These are phyloP conservation scores for Himalopsyche anomala DNA, from an alignment of 2,888 invertebrate species.

Conservation along the genomic window DNA sequence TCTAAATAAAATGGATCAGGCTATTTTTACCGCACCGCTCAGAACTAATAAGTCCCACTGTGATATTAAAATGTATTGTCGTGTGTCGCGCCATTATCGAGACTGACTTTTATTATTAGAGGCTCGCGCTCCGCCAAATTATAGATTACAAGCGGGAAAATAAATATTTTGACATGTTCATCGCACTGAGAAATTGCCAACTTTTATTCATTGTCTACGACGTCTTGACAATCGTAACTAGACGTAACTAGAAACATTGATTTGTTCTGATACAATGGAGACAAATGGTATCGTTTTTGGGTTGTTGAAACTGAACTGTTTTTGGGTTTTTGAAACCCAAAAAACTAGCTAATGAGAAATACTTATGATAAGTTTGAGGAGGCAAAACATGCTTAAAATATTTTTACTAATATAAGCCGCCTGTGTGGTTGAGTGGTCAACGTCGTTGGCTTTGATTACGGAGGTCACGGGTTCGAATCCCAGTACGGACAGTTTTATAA, in stretches of 20 bases:
- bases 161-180: constrained; percentile 64
- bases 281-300: no score
- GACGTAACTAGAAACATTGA: no score
- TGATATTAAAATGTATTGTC: constrained; percentile 65
- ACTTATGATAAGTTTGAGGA: no score
- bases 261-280: neutral
- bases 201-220: constrained; percentile 36
- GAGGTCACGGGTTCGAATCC: no score
- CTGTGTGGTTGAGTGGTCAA: no score
- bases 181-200: constrained; percentile 59
- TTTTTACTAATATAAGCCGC: no score
- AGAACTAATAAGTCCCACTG: constrained; percentile 56
- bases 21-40: constrained; percentile 53
- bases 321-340: no score
- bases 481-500: no score
- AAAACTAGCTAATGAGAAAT: no score
- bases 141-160: constrained; percentile 56
- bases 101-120: constrained; percentile 56
- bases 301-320: no score
- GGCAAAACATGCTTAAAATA: no score
- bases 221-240: neutral
- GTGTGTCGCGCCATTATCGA: constrained; percentile 60
- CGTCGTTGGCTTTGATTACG: no score
- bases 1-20: constrained; percentile 53
- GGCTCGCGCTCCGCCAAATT: constrained; percentile 59